Conservation (phyloP, 2,888 invertebrate genomes). For the Idaea aversata region DNA sequence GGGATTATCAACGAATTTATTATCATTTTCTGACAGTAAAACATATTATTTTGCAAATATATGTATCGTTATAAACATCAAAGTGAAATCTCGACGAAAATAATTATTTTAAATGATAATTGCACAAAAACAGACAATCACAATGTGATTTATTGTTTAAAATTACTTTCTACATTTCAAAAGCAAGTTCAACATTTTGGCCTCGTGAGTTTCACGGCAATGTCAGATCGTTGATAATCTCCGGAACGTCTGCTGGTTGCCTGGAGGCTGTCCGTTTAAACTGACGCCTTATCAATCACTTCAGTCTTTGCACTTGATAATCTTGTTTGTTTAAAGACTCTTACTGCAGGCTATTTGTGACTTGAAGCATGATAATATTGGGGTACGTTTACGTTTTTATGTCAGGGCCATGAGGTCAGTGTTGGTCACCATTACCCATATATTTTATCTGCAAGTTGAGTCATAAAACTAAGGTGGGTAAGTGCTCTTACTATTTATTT, state of each 20-base stretch:
- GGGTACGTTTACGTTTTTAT: slow-evolving; percentile 23
- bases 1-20: background rate
- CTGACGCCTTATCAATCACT: slow-evolving; percentile 42
- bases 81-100: background rate
- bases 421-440: slow-evolving; percentile 21
- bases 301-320: slow-evolving; percentile 41
- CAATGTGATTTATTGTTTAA: background rate
- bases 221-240: slow-evolving; percentile 44
- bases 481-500: slow-evolving; percentile 26
- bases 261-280: slow-evolving; percentile 36
- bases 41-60: background rate
- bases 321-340: slow-evolving; percentile 37
- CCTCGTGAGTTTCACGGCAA: slow-evolving; percentile 32
- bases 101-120: slow-evolving; percentile 1
- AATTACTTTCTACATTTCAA: slow-evolving; percentile 11
- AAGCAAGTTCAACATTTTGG: slow-evolving; percentile 26
- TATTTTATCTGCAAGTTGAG: slow-evolving; percentile 26
- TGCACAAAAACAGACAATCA: slow-evolving; percentile 11
- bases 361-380: slow-evolving; percentile 20
- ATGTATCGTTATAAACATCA: background rate
- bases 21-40: background rate
- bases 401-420: slow-evolving; percentile 30
- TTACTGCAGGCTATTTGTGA: slow-evolving; percentile 13
- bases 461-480: slow-evolving; percentile 24
- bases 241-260: slow-evolving; percentile 37